Conservation (phyloP, 2,113 vertebrate genomes). For the Lipophrys pholis region DNA sequence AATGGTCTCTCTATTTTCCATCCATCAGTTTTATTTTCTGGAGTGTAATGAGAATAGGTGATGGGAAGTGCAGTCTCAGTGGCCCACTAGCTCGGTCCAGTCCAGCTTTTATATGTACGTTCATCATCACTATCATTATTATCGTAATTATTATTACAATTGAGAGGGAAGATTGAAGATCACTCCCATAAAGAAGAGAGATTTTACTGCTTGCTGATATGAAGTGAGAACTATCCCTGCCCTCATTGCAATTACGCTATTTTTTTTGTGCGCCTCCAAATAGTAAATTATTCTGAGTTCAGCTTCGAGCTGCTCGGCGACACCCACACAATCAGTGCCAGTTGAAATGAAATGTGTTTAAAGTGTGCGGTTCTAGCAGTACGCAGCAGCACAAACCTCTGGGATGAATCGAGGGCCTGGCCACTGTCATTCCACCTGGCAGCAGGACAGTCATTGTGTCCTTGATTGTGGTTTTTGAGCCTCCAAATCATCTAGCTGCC, state of each 20-base stretch:
- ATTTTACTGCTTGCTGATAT: no score
- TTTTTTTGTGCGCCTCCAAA: neutral
- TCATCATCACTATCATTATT: neutral
- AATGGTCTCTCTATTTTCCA: neutral
- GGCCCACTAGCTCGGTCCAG: accelerated
- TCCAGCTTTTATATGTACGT: neutral
- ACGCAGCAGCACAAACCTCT: no score
- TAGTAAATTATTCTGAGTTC: neutral
- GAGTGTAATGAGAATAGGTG: neutral
- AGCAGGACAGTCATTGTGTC: constrained; percentile 5
- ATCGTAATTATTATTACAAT: neutral
- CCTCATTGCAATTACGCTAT: neutral
- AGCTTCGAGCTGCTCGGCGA: neutral
- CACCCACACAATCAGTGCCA: constrained; percentile 14
- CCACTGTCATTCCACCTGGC: constrained; percentile 15
- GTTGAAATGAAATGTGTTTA: constrained; percentile 2
- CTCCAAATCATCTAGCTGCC: neutral
- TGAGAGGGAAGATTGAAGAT: neutral
- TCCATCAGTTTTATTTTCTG: neutral
- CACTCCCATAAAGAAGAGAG: no score
- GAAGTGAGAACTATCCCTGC: neutral
- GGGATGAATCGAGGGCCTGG: neutral
- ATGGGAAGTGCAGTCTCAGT: neutral
- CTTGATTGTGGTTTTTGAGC: neutral
- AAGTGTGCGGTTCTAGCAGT: neutral